Conservation (phyloP, 2,888 invertebrate species). For the Trimorus sp. region DNA sequence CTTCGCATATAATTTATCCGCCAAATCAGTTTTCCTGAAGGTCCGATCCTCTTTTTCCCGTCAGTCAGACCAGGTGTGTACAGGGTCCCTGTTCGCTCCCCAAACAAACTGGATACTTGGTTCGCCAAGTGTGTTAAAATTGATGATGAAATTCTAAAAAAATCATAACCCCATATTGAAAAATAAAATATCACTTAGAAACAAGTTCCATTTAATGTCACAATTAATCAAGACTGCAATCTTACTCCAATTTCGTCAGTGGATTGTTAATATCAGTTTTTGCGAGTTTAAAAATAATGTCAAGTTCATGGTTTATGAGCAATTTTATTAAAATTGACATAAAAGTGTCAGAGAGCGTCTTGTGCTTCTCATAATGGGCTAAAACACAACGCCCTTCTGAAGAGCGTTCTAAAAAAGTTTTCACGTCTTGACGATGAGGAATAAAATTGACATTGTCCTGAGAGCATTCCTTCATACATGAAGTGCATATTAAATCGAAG, state of each 20-base stretch:
- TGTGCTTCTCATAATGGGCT: background rate
- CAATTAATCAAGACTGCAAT: slow-evolving; percentile 1
- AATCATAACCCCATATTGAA: background rate
- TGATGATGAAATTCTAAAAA: background rate
- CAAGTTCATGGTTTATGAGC: background rate
- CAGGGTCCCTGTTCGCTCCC: background rate
- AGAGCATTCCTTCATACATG: background rate
- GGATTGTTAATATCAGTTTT: background rate
- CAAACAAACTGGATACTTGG: background rate
- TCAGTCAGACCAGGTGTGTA: slow-evolving; percentile 4
- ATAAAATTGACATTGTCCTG: background rate
- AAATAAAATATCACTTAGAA: background rate
- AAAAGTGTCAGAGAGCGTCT: background rate
- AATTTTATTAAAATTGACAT: background rate
- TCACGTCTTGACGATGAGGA: slow-evolving; percentile 5
- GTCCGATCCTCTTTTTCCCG: background rate
- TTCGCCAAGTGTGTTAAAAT: background rate
- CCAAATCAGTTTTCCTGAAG: slow-evolving; percentile 6
- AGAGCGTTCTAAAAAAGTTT: background rate
- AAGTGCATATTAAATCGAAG: background rate
- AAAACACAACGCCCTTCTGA: background rate
- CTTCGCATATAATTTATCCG: background rate
- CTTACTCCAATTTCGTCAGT: background rate
- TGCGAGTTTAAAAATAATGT: slow-evolving; percentile 1
- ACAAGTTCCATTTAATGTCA: too few species aligned